Percentiles rank a stretch among this genome's conserved stretches.
These are phyloP conservation scores for Macrophya annulata DNA, from an alignment of 2,888 invertebrate genomes.

Conservation along the genomic window DNA sequence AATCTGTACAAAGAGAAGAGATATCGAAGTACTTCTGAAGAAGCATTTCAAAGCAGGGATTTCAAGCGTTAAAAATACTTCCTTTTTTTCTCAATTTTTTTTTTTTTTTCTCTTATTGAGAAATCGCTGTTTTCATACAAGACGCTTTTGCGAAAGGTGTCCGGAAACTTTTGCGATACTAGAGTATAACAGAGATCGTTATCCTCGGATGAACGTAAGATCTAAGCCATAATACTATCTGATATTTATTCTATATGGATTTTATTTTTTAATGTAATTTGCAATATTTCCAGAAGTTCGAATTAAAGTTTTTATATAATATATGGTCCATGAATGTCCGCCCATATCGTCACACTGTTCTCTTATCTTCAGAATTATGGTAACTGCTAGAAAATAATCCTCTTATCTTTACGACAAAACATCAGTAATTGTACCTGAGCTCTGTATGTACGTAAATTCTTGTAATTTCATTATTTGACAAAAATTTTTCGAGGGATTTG, in stretches of 20 bases:
- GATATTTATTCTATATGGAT: background rate
- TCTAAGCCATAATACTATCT: background rate
- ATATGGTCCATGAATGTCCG: background rate
- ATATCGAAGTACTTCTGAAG: background rate
- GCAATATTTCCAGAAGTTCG: background rate
- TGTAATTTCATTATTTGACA: background rate
- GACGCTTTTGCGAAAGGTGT: background rate
- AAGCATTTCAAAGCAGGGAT: background rate
- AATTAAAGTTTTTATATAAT: background rate
- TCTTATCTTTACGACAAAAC: background rate
- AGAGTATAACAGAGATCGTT: background rate
- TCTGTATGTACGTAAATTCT: background rate
- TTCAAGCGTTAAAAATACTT: background rate
- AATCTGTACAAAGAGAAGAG: background rate
- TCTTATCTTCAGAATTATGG: background rate
- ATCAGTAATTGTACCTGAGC: background rate
- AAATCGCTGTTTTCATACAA: background rate
- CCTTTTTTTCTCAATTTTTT: background rate
- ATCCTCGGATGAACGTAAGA: background rate
- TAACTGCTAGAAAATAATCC: constrained; percentile 1
- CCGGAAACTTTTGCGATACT: background rate
- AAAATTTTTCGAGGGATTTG: background rate
- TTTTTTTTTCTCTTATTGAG: background rate
- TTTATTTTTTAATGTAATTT: background rate
- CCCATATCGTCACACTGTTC: background rate